Evolutionary conservation across 1,140 invertebrate genomes (phyloP).

Genomic region (Papilio polytes): DNA sequence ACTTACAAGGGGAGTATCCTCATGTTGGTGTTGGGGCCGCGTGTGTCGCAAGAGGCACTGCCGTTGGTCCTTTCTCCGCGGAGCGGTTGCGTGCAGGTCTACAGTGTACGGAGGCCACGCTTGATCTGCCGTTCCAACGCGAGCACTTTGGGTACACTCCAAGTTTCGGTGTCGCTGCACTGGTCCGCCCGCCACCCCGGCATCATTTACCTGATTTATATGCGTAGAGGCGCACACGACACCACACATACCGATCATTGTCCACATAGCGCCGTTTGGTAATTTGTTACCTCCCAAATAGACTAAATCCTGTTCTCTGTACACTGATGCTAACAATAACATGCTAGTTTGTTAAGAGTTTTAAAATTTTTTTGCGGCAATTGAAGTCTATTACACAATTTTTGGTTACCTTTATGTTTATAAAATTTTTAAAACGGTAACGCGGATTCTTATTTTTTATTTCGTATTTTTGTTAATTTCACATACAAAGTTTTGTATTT

Average conservation of each 20-base stretch:
- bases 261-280: constrained; percentile 53
- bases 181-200: constrained; percentile 54
- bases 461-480: background rate
- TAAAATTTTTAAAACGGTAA: background rate
- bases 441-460: background rate
- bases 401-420: too few species aligned
- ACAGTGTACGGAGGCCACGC: constrained; percentile 70
- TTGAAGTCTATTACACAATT: background rate
- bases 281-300: constrained; percentile 49
- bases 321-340: constrained; percentile 39
- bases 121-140: constrained; percentile 68
- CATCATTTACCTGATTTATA: constrained; percentile 66
- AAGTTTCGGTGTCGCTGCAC: constrained; percentile 53
- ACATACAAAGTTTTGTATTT: too few species aligned
- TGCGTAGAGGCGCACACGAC: constrained; percentile 56
- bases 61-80: constrained; percentile 67
- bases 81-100: constrained; percentile 66
- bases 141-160: constrained; percentile 63
- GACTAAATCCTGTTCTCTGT: constrained; percentile 63
- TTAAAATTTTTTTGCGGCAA: background rate
- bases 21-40: constrained; percentile 61
- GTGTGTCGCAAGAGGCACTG: constrained; percentile 60
- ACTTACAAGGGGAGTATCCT: constrained; percentile 76
- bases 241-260: constrained; percentile 60
- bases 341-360: constrained; percentile 21